A percentile compares a stretch with the other conserved stretches of the same genome.
Evolutionary conservation across 1,140 invertebrate species (phyloP).

Genomic region (Saccostrea cuccullata): DNA sequence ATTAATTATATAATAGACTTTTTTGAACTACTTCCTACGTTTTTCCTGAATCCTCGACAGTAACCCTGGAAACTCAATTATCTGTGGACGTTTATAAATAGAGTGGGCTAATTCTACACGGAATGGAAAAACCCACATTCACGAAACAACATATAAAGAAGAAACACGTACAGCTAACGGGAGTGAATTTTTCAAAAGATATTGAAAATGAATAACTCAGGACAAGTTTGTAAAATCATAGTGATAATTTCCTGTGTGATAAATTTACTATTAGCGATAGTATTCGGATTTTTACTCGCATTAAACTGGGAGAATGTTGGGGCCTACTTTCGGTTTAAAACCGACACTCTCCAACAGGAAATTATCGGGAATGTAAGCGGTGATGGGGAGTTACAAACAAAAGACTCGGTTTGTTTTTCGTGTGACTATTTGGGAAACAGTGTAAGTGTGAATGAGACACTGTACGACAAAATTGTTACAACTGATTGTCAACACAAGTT

Average conservation of each 20-base stretch:
- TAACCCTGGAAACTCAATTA: background rate
- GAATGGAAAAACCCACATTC: background rate
- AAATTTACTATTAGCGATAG: background rate
- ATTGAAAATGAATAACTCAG: background rate
- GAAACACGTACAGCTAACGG: background rate
- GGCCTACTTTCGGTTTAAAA: background rate
- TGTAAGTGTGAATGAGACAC: constrained; percentile 2
- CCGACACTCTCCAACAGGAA: background rate
- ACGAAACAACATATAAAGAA: background rate
- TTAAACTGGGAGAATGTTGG: background rate
- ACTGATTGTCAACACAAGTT: background rate
- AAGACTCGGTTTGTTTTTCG: background rate
- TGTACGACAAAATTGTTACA: background rate
- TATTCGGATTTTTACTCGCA: background rate
- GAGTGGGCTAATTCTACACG: background rate
- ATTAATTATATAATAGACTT: background rate
- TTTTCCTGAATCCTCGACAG: background rate
- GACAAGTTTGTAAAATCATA: background rate
- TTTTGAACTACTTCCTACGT: background rate
- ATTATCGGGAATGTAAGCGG: background rate
- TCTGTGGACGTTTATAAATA: too few species aligned
- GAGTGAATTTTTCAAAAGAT: background rate
- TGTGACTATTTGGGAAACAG: background rate
- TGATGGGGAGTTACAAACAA: background rate
- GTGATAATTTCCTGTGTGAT: background rate